Base-by-base conservation (phyloP, 2,888 invertebrate genomes). In the Linyphia triangularis region DNA sequence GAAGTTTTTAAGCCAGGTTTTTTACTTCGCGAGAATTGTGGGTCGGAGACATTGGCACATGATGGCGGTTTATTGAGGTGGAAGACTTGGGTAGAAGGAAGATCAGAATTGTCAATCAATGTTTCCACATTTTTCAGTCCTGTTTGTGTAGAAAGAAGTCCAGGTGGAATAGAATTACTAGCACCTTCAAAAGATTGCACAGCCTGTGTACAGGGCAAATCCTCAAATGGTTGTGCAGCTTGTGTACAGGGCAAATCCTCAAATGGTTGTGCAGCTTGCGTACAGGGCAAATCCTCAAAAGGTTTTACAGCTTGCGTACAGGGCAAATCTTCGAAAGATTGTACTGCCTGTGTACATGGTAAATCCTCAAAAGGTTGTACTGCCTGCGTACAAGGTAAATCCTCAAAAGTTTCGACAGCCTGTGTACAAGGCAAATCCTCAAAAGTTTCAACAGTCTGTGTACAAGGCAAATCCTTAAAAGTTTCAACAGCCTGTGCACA, bases 201-300 rank as follows among this genome's bases (percentile, higher is more conserved):
- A 33, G 33, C 33, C 22, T 43, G 22, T 13, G 67, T 33, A 9
- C 19, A 37, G 0, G 33, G 67, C 19, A 67, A 67, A 57, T 57
- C 51, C 28, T 13, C 9, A 30, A 28, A 65, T 30, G 7, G 19
- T 13, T 51, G 7, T 43, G 43, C 72, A 26, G 51, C 6, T 51
- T 72, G 72, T 7, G 72, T 26, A n/a, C n/a, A 72, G 10, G 51
- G 72, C 19, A 72, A 72, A 51, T 72, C 51, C 2, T 72, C 24
- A 10, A 57, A 57, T 10, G 26, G 30, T 30, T 57, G 9, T 30
- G 19, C 22, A 1, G n/a, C 16, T 28, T 73, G 72, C 9, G 30
- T 30, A 57, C 28, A 30, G 2, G 57, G 51, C 7, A 30, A 72
- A 57, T 57, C 28, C 1, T 57, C 72, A 2, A 28, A 3, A 7